Percentiles rank a stretch among this genome's conserved stretches.
phyloP scores from a whole-genome alignment of 1,140 invertebrate species.

The Zaprionus davidi region DNA sequence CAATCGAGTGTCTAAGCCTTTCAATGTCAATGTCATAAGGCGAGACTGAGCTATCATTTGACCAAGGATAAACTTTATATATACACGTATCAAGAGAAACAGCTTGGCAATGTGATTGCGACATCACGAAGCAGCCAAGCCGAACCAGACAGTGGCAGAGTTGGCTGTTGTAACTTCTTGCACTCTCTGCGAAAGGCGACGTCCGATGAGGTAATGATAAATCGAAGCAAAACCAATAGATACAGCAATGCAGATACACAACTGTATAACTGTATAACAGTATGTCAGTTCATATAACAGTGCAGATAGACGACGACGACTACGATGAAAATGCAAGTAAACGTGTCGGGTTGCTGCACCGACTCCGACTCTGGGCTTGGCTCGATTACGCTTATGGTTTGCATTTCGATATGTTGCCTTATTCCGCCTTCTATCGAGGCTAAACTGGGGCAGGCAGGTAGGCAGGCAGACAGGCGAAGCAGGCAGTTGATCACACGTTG shows the following conservation, averaged over 20 bases:
- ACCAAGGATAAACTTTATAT: not conserved
- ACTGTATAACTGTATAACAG: too few species aligned
- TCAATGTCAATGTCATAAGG: conserved; percentile 80
- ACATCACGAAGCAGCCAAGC: conserved; percentile 59
- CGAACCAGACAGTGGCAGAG: conserved; percentile 38
- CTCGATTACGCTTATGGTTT: conserved; percentile 54
- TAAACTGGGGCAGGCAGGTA: conserved; percentile 75
- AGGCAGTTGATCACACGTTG: conserved; percentile 65
- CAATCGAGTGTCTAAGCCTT: conserved; percentile 38
- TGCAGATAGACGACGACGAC: conserved; percentile 16
- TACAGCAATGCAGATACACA: conserved; percentile 45
- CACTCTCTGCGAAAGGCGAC: conserved; percentile 56
- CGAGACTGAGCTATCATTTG: conserved; percentile 7
- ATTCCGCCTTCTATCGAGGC: conserved; percentile 39
- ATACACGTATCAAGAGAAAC: too few species aligned
- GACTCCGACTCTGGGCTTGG: conserved; percentile 21
- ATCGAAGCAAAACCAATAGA: conserved; percentile 69
- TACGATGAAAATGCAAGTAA: conserved; percentile 62
- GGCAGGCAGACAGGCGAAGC: conserved; percentile 63
- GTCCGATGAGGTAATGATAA: conserved; percentile 73
- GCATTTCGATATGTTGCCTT: conserved; percentile 46
- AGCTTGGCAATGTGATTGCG: conserved; percentile 43
- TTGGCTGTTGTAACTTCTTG: conserved; percentile 69
- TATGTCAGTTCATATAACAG: too few species aligned
- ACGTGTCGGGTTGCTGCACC: conserved; percentile 61